phyloP scores from a whole-genome alignment of 2,797 vertebrate species.

The Echeneis naucrates region DNA sequence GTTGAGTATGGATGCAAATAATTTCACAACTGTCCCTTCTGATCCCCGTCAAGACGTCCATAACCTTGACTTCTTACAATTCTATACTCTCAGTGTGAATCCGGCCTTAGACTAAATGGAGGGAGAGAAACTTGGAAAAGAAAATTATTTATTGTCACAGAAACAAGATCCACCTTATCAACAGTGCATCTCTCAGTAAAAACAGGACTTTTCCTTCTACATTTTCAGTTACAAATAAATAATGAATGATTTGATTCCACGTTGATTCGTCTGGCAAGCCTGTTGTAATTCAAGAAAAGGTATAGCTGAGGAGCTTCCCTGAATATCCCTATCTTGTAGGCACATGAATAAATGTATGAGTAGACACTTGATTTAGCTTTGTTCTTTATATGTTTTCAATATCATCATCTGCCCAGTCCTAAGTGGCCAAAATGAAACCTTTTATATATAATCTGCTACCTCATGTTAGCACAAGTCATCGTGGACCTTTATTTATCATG shows the following conservation, averaged over 20 bases:
- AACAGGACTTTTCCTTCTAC: not conserved
- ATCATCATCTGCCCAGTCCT: not conserved
- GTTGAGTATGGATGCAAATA: slow-evolving; percentile 5
- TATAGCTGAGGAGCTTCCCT: not conserved
- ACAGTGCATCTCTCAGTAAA: not conserved
- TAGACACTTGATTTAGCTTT: not conserved
- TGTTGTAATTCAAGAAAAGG: not conserved
- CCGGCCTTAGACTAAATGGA: not conserved
- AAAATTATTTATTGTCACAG: not conserved
- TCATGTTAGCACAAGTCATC: not conserved
- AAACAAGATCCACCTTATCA: not conserved
- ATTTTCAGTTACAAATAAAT: slow-evolving; percentile 20
- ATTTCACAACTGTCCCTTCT: slow-evolving; percentile 23
- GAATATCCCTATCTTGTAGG: not conserved
- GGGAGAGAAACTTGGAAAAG: not conserved
- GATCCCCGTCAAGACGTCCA: not conserved
- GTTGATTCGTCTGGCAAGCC: slow-evolving; percentile 7
- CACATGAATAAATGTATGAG: not conserved
- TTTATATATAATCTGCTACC: not conserved
- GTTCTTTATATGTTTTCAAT: slow-evolving; percentile 2
- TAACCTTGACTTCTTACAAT: not conserved
- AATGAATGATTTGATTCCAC: slow-evolving; percentile 16
- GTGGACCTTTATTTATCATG: not conserved
- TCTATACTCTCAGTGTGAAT: not conserved
- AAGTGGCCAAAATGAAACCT: not conserved